phyloP scores from a whole-genome alignment of 2,797 vertebrate species.

The Anguilla pacifica region DNA sequence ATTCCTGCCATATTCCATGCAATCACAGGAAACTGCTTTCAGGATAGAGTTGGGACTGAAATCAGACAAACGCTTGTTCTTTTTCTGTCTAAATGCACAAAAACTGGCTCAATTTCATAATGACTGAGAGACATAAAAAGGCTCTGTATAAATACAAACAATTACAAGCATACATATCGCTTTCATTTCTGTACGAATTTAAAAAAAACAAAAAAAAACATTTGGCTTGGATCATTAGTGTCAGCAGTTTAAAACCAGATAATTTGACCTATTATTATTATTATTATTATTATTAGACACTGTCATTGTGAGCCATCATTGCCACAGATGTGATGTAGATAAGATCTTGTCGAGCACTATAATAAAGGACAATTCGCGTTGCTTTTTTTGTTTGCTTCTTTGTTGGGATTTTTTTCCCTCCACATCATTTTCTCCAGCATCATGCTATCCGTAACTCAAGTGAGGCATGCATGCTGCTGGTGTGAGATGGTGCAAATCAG shows the following conservation, averaged over 20 bases:
- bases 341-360: neutral
- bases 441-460: neutral
- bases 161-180: neutral
- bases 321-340: neutral
- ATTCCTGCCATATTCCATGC: neutral
- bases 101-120: neutral
- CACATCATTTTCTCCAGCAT: neutral
- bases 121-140: neutral
- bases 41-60: neutral
- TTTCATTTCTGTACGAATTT: neutral
- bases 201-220: neutral
- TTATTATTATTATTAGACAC: neutral
- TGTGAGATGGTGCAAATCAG: neutral
- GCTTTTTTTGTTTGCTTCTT: neutral
- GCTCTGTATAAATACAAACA: neutral
- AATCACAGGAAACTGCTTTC: neutral
- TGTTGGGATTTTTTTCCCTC: neutral
- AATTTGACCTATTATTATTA: neutral
- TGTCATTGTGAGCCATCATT: neutral
- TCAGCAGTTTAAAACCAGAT: neutral
- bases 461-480: neutral
- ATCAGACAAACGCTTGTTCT: neutral
- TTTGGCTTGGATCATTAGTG: neutral
- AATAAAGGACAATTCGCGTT: neutral
- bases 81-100: neutral